Conservation (phyloP, 2,113 vertebrate genomes). For the Cyanoderma ruficeps region DNA sequence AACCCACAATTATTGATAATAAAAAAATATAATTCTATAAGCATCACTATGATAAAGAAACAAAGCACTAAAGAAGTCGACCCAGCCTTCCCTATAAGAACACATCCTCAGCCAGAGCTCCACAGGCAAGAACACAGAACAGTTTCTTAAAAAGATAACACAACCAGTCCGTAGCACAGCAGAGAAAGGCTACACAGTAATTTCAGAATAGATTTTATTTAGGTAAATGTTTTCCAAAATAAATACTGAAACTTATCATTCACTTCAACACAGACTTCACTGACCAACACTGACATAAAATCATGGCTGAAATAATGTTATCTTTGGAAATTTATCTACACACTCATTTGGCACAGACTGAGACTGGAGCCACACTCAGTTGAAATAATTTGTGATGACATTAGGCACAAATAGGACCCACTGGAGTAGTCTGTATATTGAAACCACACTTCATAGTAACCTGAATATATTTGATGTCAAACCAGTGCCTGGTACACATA, state of each 20-base stretch:
- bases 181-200: not conserved
- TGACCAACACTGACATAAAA: not conserved
- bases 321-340: not conserved
- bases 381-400: not conserved
- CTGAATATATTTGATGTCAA: not conserved
- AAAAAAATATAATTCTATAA: slow-evolving; percentile 4
- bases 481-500: not conserved
- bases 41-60: not conserved
- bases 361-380: not conserved
- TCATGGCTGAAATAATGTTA: not conserved
- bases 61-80: not conserved
- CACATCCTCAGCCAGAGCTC: not conserved
- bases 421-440: not conserved
- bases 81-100: not conserved
- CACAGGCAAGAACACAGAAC: not conserved
- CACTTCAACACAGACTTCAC: not conserved
- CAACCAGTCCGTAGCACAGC: fast-evolving
- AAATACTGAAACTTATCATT: not conserved
- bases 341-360: not conserved
- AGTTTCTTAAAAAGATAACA: not conserved
- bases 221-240: not conserved
- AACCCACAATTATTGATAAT: slow-evolving; percentile 16
- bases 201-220: not conserved
- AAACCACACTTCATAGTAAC: not conserved
- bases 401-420: not conserved